Conservation (phyloP, 2,797 vertebrate species). For the Sebastiscus albofasciatus region DNA sequence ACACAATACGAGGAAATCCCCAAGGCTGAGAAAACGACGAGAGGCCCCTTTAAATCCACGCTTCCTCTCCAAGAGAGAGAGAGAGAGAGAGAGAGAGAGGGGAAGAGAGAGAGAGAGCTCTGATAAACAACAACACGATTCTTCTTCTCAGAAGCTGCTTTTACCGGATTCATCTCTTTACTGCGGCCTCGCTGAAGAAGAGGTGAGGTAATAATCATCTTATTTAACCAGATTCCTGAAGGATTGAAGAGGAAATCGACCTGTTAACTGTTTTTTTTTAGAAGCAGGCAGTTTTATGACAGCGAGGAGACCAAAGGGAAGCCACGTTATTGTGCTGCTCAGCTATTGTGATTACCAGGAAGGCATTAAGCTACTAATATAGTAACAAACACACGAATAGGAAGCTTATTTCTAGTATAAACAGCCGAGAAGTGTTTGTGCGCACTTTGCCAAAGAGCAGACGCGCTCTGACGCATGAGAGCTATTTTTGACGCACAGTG, state of each 20-base stretch:
- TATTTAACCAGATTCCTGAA: not conserved
- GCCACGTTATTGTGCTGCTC: not conserved
- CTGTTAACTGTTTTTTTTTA: not conserved
- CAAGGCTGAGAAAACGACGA: constrained; percentile 53
- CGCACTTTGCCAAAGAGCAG: not conserved
- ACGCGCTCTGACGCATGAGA: constrained; percentile 6
- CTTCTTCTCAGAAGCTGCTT: constrained; percentile 22
- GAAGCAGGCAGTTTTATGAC: not conserved
- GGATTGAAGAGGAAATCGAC: not conserved
- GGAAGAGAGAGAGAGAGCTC: constrained; percentile 23
- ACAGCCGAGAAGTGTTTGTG: constrained; percentile 25
- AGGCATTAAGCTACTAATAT: constrained; percentile 1
- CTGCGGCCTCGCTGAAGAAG: constrained; percentile 8
- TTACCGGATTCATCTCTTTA: constrained; percentile 37
- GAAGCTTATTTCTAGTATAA: constrained; percentile 12
- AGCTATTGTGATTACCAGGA: not conserved
- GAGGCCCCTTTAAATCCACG: constrained; percentile 74
- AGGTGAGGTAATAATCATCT: constrained; percentile 19
- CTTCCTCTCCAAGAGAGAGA: constrained; percentile 53
- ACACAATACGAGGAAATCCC: constrained; percentile 80
- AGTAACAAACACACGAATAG: not conserved
- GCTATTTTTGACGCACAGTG: constrained; percentile 16
- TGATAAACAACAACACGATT: constrained; percentile 72
- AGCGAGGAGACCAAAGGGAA: not conserved
- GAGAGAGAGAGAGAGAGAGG: constrained; percentile 21